These are phyloP conservation scores for Cheilosia scutellata DNA, from an alignment of 2,888 invertebrate species.

Conservation along the genomic window DNA sequence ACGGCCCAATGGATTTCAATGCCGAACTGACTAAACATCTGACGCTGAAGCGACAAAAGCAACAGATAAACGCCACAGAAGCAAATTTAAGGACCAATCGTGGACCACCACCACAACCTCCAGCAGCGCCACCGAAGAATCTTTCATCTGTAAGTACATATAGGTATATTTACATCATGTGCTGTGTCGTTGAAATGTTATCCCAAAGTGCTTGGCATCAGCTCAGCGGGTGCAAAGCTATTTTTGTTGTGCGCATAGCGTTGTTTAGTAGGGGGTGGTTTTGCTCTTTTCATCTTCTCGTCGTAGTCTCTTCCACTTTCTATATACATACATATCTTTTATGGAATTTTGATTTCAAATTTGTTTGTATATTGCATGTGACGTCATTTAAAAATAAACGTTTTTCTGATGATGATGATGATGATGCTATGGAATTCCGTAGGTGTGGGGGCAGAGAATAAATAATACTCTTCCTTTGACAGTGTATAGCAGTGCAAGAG, in stretches of 20 bases:
- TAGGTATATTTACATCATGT: conserved; percentile 6
- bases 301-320: background rate
- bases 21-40: conserved; percentile 83
- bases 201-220: conserved; percentile 4
- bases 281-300: conserved; percentile 10
- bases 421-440: conserved; percentile 10
- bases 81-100: conserved; percentile 85
- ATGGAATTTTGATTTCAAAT: conserved; percentile 25
- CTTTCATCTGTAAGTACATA: conserved; percentile 86
- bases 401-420: background rate
- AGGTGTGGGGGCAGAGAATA: background rate
- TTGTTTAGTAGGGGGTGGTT: conserved; percentile 60
- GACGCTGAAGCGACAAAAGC: conserved; percentile 83
- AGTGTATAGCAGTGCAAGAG: conserved; percentile 1
- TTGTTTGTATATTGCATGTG: conserved; percentile 13
- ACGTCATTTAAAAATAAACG: conserved; percentile 55
- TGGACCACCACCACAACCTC: conserved; percentile 93
- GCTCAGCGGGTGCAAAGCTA: conserved; percentile 63
- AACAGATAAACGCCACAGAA: conserved; percentile 83
- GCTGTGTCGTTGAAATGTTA: background rate
- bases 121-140: conserved; percentile 87
- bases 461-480: background rate
- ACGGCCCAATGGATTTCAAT: conserved; percentile 83
- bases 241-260: conserved; percentile 49
- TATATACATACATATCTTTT: background rate